Conservation (phyloP, 1,140 invertebrate genomes). For the Drosophila prosaltans region DNA sequence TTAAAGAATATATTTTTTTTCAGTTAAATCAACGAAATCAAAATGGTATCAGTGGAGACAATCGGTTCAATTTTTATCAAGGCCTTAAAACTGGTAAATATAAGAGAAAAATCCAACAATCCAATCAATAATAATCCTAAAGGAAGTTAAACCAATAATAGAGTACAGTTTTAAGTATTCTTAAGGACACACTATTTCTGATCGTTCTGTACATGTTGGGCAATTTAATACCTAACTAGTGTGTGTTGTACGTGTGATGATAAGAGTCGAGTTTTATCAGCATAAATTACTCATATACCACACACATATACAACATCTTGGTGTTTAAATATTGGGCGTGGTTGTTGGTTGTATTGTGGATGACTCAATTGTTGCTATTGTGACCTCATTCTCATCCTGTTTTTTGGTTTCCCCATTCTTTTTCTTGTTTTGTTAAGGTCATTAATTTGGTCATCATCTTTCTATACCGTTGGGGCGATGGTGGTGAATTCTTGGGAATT, state of each 20-base stretch:
- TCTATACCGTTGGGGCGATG: slow-evolving; percentile 91
- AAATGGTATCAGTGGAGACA: slow-evolving; percentile 90
- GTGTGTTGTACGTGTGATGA: slow-evolving; percentile 51
- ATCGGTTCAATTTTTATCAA: slow-evolving; percentile 91
- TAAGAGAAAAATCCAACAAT: background rate
- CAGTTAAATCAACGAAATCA: slow-evolving; percentile 61
- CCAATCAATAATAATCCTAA: too few species aligned
- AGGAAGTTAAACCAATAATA: too few species aligned
- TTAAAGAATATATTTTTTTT: slow-evolving; percentile 4
- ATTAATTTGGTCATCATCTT: slow-evolving; percentile 91
- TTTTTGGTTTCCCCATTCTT: slow-evolving; percentile 7
- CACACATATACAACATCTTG: slow-evolving; percentile 20
- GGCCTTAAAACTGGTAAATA: slow-evolving; percentile 90
- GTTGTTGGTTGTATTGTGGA: slow-evolving; percentile 4
- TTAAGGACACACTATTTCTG: background rate
- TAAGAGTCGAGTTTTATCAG: slow-evolving; percentile 61
- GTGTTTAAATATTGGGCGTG: slow-evolving; percentile 25
- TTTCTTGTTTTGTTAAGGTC: slow-evolving; percentile 83
- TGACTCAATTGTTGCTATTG: slow-evolving; percentile 17
- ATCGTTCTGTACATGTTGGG: slow-evolving; percentile 5
- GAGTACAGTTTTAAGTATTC: background rate
- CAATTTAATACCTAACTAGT: slow-evolving; percentile 51
- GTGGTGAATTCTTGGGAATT: slow-evolving; percentile 91
- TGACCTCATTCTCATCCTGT: slow-evolving; percentile 40
- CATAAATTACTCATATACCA: slow-evolving; percentile 59